phyloP scores from a whole-genome alignment of 2,888 invertebrate genomes.

The Drosophila stalkeri region DNA sequence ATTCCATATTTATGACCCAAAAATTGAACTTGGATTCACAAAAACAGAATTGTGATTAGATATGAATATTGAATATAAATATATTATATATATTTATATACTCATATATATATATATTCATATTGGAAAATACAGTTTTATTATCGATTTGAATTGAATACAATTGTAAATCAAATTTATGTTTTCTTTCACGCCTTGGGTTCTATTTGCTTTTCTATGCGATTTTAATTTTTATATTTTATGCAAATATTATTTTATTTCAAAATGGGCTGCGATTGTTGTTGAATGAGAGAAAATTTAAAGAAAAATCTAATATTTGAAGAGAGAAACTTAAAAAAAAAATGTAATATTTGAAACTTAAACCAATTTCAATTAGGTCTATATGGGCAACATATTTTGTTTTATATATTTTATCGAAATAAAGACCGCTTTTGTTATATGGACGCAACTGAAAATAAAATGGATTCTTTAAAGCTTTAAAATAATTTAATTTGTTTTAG shows the following conservation, averaged over 20 bases:
- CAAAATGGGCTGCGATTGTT: too few relatives aligned
- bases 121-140: too few relatives aligned
- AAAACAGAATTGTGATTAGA: neutral
- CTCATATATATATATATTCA: neutral
- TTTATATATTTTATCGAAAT: too few relatives aligned
- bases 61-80: slow-evolving; percentile 7
- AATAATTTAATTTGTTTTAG: neutral
- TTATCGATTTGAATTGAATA: neutral
- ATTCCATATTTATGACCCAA: slow-evolving; percentile 10
- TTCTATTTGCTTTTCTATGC: neutral
- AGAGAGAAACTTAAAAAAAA: too few relatives aligned
- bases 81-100: neutral
- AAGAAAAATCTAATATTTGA: too few relatives aligned
- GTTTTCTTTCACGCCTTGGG: too few relatives aligned
- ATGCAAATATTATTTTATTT: neutral
- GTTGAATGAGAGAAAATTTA: too few relatives aligned
- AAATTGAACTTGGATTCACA: neutral
- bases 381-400: too few relatives aligned
- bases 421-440: too few relatives aligned
- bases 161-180: neutral
- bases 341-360: too few relatives aligned
- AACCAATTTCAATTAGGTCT: too few relatives aligned
- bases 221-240: neutral
- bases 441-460: too few relatives aligned
- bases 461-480: neutral